Conservation (phyloP, 2,797 vertebrate species). For the Petrocephalus schoutedeni region DNA sequence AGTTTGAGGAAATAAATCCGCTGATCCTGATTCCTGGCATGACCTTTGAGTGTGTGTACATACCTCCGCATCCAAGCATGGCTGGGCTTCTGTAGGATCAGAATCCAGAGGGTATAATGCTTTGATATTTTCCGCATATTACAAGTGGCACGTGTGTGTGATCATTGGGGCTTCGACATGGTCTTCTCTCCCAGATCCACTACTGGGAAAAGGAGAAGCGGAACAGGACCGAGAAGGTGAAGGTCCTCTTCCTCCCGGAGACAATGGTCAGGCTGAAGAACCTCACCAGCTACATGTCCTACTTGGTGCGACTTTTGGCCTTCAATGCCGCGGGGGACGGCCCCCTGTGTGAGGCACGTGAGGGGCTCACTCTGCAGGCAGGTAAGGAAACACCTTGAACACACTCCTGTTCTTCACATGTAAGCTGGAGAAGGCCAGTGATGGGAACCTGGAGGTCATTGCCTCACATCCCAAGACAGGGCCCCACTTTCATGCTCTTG, state of each 20-base stretch:
- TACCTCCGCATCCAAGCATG: not conserved
- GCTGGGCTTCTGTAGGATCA: not conserved
- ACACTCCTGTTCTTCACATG: not conserved
- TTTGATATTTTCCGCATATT: not conserved
- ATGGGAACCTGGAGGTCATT: not conserved
- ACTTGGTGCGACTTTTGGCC: conserved; percentile 78
- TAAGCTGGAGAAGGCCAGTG: not conserved
- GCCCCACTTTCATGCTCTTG: not conserved
- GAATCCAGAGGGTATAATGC: not conserved
- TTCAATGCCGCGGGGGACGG: conserved; percentile 90
- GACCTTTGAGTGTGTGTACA: not conserved
- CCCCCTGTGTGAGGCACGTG: conserved; percentile 73
- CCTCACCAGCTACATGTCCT: conserved; percentile 82
- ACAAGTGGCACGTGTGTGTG: not conserved
- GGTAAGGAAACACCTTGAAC: conserved; percentile 54
- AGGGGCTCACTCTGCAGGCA: conserved; percentile 77
- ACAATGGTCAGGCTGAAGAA: conserved; percentile 74
- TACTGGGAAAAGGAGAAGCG: conserved; percentile 80
- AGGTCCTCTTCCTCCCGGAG: conserved; percentile 84
- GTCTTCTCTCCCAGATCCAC: conserved; percentile 65
- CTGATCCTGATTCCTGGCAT: not conserved
- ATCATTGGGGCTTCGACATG: not conserved
- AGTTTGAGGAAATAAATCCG: not conserved
- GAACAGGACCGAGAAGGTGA: conserved; percentile 82
- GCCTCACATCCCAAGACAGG: not conserved